Percentiles rank a stretch among this genome's conserved stretches.
Evolutionary conservation across 1,140 invertebrate species (phyloP).

Genomic region (Calliphora vicina): DNA sequence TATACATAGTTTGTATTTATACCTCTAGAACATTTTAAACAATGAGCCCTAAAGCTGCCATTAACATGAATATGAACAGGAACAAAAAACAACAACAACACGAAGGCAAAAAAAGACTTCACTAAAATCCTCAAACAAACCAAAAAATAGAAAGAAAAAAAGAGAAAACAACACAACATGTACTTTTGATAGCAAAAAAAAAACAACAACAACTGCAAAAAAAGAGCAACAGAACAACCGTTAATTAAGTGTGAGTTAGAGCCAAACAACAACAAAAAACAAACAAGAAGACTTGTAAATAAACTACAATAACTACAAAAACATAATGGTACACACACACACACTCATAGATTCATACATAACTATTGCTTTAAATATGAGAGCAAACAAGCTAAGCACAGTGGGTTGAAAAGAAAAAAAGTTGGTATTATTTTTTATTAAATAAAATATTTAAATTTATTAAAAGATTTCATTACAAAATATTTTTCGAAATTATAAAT

Average conservation of each 20-base stretch:
- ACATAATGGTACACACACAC: no score
- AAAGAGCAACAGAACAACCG: background rate
- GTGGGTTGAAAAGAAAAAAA: no score
- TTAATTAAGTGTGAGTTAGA: background rate
- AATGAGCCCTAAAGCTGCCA: constrained; percentile 8
- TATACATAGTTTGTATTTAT: background rate
- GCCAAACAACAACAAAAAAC: background rate
- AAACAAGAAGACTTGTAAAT: no score
- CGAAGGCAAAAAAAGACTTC: background rate
- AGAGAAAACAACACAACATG: background rate
- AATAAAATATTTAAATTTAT: no score
- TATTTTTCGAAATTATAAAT: no score
- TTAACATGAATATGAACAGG: background rate
- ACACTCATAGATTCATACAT: no score
- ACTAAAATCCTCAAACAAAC: background rate
- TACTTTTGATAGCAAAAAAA: background rate
- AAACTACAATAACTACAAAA: no score
- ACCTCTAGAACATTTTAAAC: background rate
- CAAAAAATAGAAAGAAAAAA: background rate
- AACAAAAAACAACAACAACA: background rate
- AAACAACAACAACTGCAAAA: background rate
- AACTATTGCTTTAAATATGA: no score
- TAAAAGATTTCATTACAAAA: no score
- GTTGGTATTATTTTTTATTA: no score
- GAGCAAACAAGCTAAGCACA: no score